phyloP scores from a whole-genome alignment of 2,888 invertebrate species.

The Anagyrus pseudococci region DNA sequence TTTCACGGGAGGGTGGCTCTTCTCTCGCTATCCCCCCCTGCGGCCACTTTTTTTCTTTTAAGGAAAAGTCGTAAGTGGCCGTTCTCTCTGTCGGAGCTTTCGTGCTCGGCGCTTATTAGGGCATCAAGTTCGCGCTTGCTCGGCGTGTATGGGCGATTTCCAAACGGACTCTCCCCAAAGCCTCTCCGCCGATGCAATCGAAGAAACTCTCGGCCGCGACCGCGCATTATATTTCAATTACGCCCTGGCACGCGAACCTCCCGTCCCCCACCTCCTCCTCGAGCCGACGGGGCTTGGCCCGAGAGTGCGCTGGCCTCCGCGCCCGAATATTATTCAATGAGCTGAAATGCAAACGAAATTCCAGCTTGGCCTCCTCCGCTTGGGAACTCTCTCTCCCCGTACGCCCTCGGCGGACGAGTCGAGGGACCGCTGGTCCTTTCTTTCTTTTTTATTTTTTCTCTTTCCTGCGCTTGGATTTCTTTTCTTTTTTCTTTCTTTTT shows the following conservation, averaged over 20 bases:
- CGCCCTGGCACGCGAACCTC: constrained; percentile 21
- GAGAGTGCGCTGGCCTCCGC: background rate
- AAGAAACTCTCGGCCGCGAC: constrained; percentile 10
- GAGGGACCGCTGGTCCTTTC: background rate
- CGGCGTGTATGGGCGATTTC: background rate
- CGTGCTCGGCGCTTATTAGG: constrained; percentile 34
- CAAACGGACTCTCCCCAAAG: constrained; percentile 12
- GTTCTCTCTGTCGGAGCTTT: too few species aligned
- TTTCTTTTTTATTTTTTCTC: background rate
- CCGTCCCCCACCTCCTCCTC: constrained; percentile 10
- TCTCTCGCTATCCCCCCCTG: background rate
- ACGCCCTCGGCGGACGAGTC: too few species aligned
- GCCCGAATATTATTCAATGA: constrained; percentile 32
- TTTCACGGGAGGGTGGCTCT: constrained; percentile 28
- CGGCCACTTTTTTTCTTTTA: constrained; percentile 22
- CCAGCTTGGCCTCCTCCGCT: background rate
- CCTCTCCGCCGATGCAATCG: constrained; percentile 34
- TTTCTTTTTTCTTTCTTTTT: background rate
- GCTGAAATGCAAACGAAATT: constrained; percentile 24
- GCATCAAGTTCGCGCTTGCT: constrained; percentile 26
- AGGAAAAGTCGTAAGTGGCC: constrained; percentile 32
- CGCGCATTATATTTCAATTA: constrained; percentile 37
- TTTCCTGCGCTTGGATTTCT: background rate
- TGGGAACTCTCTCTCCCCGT: background rate
- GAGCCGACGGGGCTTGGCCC: too few species aligned